Conservation (phyloP, 2,888 invertebrate species). For the Xestia ashworthii region DNA sequence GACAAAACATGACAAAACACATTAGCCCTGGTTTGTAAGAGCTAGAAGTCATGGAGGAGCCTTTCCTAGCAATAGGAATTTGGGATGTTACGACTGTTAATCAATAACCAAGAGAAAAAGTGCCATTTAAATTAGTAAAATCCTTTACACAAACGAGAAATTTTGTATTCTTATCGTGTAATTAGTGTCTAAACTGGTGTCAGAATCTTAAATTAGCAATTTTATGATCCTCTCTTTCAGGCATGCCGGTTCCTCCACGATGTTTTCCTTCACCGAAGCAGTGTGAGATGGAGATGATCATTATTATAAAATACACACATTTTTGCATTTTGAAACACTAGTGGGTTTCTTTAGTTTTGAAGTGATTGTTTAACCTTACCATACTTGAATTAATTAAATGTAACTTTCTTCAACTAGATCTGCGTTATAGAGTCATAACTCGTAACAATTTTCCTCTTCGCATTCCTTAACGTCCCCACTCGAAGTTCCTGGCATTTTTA, state of each 20-base stretch:
- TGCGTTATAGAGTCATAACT: background rate
- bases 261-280: too few species aligned
- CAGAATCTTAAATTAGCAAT: too few species aligned
- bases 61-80: too few species aligned
- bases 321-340: background rate
- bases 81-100: background rate
- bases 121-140: background rate
- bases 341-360: background rate
- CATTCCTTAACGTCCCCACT: background rate
- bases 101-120: background rate
- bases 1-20: background rate
- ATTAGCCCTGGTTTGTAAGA: background rate
- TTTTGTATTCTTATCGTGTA: too few species aligned
- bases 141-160: background rate
- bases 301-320: too few species aligned
- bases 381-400: background rate
- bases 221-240: too few species aligned
- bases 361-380: background rate
- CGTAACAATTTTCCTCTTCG: background rate
- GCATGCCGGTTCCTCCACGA: too few species aligned
- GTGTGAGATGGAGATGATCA: too few species aligned
- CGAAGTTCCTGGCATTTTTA: background rate
- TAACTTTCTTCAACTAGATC: background rate
- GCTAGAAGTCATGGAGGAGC: background rate
- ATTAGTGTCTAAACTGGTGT: too few species aligned